Percentiles rank a stretch among this genome's conserved stretches.
Evolutionary conservation across 2,797 vertebrate genomes (phyloP).

Genomic region (Oreonectes daqikongensis): DNA sequence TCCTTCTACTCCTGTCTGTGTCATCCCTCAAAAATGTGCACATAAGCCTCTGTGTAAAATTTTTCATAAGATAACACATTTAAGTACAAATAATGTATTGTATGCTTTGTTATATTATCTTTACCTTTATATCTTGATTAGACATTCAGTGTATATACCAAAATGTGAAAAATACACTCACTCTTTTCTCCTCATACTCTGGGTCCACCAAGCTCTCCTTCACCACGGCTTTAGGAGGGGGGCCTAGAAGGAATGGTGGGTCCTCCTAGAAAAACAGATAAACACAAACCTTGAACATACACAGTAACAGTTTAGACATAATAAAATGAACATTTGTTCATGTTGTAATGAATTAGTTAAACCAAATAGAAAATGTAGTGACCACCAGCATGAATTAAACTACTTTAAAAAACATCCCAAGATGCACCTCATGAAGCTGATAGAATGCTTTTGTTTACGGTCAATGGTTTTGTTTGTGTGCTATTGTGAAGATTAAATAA

Average conservation of each 20-base stretch:
- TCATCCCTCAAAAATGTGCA: neutral
- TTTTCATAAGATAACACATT: neutral
- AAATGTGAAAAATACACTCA: constrained; percentile 60
- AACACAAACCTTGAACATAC: constrained; percentile 4
- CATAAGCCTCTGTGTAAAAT: neutral
- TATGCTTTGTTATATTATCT: neutral
- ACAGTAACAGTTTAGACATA: neutral
- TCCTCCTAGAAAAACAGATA: constrained; percentile 72
- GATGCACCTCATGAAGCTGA: no score
- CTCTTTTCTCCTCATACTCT: constrained; percentile 87
- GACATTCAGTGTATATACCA: neutral
- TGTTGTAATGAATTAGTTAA: no score
- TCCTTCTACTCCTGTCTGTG: neutral
- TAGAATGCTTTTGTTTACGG: no score
- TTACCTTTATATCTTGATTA: neutral
- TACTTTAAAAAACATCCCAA: no score
- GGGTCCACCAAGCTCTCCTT: constrained; percentile 80
- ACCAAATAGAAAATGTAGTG: no score
- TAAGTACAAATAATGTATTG: neutral
- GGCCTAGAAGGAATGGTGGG: constrained; percentile 77
- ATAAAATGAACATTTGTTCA: neutral
- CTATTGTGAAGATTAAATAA: no score
- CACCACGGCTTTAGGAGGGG: constrained; percentile 76
- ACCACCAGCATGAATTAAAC: neutral
- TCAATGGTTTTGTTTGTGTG: no score